phyloP scores from a whole-genome alignment of 2,113 vertebrate species.

The Solea solea region DNA sequence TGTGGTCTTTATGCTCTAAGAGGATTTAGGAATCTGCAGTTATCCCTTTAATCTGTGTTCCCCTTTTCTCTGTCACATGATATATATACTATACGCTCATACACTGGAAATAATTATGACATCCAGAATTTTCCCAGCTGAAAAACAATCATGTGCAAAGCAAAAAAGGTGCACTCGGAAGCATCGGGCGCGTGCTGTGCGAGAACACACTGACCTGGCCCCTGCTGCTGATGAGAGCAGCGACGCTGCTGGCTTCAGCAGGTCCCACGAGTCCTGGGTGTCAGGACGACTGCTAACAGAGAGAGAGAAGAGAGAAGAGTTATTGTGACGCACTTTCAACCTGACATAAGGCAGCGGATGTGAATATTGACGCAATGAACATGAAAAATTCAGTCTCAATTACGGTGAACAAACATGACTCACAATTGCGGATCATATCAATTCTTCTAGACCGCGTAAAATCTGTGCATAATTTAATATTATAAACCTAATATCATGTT shows the following conservation, averaged over 20 bases:
- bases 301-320: slow-evolving; percentile 76
- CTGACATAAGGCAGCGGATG: slow-evolving; percentile 42
- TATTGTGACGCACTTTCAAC: slow-evolving; percentile 70
- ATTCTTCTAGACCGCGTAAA: neutral
- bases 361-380: neutral
- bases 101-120: no score
- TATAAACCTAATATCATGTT: neutral
- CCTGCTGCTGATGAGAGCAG: slow-evolving; percentile 49
- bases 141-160: neutral
- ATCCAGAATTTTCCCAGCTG: no score
- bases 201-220: slow-evolving; percentile 59
- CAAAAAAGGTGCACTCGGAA: neutral
- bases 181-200: neutral
- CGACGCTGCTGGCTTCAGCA: slow-evolving; percentile 52
- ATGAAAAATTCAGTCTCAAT: slow-evolving; percentile 3
- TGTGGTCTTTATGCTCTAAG: no score
- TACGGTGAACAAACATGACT: neutral
- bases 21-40: no score
- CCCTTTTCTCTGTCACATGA: no score
- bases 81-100: no score
- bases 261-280: slow-evolving; percentile 72
- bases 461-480: neutral
- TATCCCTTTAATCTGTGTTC: no score
- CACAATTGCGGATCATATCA: neutral
- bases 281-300: slow-evolving; percentile 63